Conservation (phyloP, 35 echinoderm and acorn worm species). For the Lytechinus variegatus region DNA sequence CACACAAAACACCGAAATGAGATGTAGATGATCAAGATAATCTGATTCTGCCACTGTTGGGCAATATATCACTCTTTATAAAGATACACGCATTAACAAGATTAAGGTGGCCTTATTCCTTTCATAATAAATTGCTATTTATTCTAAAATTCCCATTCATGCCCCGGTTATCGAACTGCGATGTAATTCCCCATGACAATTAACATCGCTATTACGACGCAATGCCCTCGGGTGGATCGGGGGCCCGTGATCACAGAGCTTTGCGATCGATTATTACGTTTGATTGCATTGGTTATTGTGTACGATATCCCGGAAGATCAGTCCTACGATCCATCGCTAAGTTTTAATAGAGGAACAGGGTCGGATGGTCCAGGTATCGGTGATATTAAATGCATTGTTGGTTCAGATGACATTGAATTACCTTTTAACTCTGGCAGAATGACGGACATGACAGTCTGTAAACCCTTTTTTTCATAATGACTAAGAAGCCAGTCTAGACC, state of each 20-base stretch:
- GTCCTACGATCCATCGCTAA: too few species aligned
- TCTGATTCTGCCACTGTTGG: background rate
- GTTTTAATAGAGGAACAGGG: too few species aligned
- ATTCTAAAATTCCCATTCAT: background rate
- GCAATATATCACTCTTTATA: background rate
- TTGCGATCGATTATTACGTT: too few species aligned
- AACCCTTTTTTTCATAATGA: too few species aligned
- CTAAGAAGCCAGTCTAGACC: too few species aligned
- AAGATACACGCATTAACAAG: background rate
- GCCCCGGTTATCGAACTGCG: background rate
- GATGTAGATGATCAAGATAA: background rate
- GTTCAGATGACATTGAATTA: background rate
- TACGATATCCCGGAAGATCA: too few species aligned
- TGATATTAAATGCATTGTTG: background rate
- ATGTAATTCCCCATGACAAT: background rate
- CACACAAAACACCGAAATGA: background rate
- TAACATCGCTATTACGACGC: background rate
- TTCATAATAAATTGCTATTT: background rate
- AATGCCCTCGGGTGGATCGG: background rate
- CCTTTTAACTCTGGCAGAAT: background rate
- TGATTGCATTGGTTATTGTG: too few species aligned
- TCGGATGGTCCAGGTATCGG: background rate
- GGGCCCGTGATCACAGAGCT: too few species aligned
- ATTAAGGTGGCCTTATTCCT: background rate
- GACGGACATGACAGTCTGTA: background rate